Conservation (phyloP, 2,797 vertebrate species). For the Semaprochilodus insignis region DNA sequence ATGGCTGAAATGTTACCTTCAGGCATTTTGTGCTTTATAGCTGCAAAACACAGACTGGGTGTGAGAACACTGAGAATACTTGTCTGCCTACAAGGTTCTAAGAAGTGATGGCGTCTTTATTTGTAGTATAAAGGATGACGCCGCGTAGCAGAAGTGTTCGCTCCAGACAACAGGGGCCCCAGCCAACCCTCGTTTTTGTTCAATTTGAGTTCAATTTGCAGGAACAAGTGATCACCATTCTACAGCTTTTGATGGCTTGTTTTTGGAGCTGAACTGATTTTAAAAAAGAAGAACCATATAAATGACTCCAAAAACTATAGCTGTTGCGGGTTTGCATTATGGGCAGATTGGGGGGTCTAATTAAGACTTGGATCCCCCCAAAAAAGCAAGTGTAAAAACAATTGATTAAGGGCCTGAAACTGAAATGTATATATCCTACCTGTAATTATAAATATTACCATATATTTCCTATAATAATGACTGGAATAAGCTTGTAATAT, state of each 20-base stretch:
- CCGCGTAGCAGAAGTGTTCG: neutral
- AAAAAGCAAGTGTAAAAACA: too few species aligned
- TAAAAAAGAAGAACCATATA: neutral
- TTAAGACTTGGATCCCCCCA: too few species aligned
- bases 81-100: neutral
- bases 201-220: neutral
- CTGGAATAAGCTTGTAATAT: too few species aligned
- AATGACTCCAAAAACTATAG: neutral
- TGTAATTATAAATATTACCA: too few species aligned
- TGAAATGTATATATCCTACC: too few species aligned
- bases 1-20: conserved; percentile 12
- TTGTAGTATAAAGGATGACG: neutral
- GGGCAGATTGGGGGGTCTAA: too few species aligned
- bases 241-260: neutral
- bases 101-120: neutral
- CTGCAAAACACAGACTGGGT: neutral
- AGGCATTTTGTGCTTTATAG: neutral
- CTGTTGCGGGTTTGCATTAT: too few species aligned
- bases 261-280: neutral
- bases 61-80: neutral
- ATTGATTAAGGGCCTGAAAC: too few species aligned
- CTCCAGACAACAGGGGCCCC: neutral
- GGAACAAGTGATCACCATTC: neutral
- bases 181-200: neutral
- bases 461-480: too few species aligned